These are phyloP conservation scores for Bungarus multicinctus DNA, from an alignment of 2,113 vertebrate species.

Conservation along the genomic window DNA sequence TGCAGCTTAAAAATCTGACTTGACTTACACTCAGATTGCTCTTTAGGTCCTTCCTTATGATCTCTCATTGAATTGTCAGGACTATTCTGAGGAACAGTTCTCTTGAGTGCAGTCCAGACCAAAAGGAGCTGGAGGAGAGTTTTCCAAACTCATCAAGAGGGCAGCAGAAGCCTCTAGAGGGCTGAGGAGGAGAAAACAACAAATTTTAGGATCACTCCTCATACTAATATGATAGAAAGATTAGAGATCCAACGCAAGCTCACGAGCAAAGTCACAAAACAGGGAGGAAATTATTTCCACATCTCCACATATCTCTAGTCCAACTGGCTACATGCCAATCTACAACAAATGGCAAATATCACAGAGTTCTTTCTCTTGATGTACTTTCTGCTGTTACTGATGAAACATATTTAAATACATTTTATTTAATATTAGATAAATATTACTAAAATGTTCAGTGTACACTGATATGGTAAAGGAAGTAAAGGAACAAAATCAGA, in stretches of 20 bases:
- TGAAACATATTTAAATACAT: not conserved
- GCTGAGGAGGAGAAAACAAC: not conserved
- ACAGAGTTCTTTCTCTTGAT: not conserved
- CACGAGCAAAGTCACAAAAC: not conserved
- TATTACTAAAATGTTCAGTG: not conserved
- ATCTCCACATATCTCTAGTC: not conserved
- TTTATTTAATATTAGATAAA: not conserved
- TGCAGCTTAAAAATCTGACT: conserved; percentile 1
- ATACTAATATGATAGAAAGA: not conserved
- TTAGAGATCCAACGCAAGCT: not conserved
- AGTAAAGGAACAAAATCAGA: not conserved
- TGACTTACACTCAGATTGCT: conserved; percentile 27
- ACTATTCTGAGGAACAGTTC: not conserved
- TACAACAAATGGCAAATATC: not conserved
- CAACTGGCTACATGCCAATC: not conserved
- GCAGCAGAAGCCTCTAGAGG: not conserved
- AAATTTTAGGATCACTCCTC: conserved; percentile 8
- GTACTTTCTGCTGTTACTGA: not conserved
- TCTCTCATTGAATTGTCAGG: not conserved
- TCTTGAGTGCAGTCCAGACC: conserved; percentile 2
- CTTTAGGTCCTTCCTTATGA: conserved; percentile 18
- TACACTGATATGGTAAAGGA: not conserved
- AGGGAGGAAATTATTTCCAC: not conserved
- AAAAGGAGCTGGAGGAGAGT: not conserved
- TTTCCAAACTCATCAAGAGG: not conserved